Evolutionary conservation across 2,888 invertebrate species (phyloP), one percentile per base, ranked within the genome.

Genomic region (Eupithecia vulgata): DNA sequence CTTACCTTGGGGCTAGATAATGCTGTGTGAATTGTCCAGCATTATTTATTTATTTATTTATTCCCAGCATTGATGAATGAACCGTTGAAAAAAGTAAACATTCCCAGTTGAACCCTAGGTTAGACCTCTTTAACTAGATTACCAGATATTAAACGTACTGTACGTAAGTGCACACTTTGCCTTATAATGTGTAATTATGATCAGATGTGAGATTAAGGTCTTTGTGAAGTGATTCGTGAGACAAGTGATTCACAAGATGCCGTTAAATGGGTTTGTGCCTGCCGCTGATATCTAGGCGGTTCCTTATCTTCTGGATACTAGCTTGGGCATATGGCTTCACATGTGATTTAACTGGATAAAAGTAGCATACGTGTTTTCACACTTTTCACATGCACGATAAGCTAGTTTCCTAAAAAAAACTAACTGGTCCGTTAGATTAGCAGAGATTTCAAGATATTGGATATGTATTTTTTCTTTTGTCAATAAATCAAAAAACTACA

Each of bases 141-240:
- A 64, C 62, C 34, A 64, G 35, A 64, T 64, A 83, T 82, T 81
- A 81, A 80, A 75, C 75, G 74, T 81, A 82, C 82, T 80, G 80
- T 81, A 82, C 73, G 64, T 79, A 80, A 81, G 74, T 79, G 75
- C 67, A 76, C 70, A 77, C 80, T 78, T 72, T 74, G 75, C 72
- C 80, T 74, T 78, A 78, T 57, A 57, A 57, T 57, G 57, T 57
- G 25, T 12, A 79, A 79, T 82, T 79, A 80, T 78, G 77, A 81
- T 81, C 79, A 80, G 80, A 74, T 84, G 84, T 84, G 81, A 81
- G 83, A 84, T 84, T 82, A 86, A 82, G 81, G 82, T 77, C 80
- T 77, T 88, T 87, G 85, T 88, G 80, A 75, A 82, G 75, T 81
- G 77, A 84, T 81, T 83, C 86, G 85, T 87, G 87, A 83, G 86